Percentiles rank a stretch among this genome's conserved stretches.
Conservation (phyloP, 2,113 vertebrate species). For the Saimiri boliviensis region DNA sequence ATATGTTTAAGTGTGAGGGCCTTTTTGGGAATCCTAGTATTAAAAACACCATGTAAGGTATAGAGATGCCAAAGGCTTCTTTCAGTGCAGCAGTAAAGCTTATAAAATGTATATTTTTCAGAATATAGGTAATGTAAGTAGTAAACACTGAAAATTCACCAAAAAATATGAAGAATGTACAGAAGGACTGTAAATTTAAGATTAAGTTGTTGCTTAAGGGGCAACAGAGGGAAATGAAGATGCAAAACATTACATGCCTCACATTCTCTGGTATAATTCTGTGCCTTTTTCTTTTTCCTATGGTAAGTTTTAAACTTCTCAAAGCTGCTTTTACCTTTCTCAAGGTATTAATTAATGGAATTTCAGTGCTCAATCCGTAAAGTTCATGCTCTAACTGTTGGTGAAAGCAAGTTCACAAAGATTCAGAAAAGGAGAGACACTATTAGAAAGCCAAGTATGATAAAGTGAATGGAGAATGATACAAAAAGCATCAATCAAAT, state of each 20-base stretch:
- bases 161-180: not conserved
- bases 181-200: not conserved
- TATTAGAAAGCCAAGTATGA: not conserved
- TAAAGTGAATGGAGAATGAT: not conserved
- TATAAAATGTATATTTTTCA: not conserved
- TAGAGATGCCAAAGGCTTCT: not conserved
- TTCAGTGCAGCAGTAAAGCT: not conserved
- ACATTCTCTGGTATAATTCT: not conserved
- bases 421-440: not conserved
- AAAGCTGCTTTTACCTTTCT: not conserved
- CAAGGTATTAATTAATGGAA: not conserved
- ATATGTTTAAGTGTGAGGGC: not conserved
- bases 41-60: not conserved
- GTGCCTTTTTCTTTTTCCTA: not conserved
- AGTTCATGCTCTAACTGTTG: not conserved
- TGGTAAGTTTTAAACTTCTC: not conserved
- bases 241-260: not conserved
- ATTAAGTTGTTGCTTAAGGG: not conserved
- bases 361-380: not conserved
- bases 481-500: not conserved
- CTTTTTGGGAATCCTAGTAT: not conserved
- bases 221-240: not conserved
- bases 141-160: not conserved
- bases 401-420: not conserved
- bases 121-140: not conserved